phyloP scores from a whole-genome alignment of 2,797 vertebrate species.

The Dendrocincla fuliginosa region DNA sequence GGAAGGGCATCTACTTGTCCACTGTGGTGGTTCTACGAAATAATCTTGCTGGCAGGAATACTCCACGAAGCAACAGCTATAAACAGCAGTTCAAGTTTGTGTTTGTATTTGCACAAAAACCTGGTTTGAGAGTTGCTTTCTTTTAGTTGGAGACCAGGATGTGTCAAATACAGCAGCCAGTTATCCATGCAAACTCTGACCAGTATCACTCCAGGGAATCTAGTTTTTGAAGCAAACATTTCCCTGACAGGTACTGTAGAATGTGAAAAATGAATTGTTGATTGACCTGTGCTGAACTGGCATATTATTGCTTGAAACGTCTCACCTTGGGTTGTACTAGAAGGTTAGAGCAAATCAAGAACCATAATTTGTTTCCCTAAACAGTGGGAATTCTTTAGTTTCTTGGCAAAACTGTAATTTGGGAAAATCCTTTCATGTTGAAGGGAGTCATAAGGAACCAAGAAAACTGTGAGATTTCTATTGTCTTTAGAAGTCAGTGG shows the following conservation, averaged over 20 bases:
- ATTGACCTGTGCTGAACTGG: background rate
- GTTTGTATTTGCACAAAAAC: background rate
- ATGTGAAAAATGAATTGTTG: background rate
- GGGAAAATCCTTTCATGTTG: background rate
- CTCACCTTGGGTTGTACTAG: background rate
- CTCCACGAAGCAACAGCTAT: background rate
- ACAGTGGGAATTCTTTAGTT: background rate
- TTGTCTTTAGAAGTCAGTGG: background rate
- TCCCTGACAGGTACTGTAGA: background rate
- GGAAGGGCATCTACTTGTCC: background rate
- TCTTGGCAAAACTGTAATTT: background rate
- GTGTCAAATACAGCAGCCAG: background rate
- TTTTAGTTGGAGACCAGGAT: background rate
- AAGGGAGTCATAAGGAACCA: background rate
- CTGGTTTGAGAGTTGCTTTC: background rate
- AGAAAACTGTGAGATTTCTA: background rate
- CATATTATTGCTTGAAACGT: background rate
- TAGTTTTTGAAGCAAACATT: background rate
- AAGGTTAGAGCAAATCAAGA: background rate
- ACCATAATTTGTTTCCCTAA: background rate
- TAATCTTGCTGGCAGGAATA: background rate
- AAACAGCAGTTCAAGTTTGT: background rate
- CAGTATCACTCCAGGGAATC: background rate
- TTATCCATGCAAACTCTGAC: background rate
- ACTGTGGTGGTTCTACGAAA: background rate